phyloP scores from a whole-genome alignment of 2,113 vertebrate genomes.

The Melozone crissalis region DNA sequence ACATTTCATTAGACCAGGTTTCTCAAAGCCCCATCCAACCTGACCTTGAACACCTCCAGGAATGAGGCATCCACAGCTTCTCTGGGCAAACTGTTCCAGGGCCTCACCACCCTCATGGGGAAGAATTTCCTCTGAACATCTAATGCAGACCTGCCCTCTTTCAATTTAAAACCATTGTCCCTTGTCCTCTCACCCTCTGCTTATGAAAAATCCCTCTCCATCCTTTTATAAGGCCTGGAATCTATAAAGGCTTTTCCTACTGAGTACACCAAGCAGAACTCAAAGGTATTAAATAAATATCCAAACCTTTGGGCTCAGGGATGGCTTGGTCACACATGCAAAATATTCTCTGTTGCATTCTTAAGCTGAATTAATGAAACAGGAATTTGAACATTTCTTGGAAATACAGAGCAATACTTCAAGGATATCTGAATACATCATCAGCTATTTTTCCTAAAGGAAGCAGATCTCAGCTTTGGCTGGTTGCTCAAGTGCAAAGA shows the following conservation, averaged over 20 bases:
- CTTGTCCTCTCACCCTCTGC: not conserved
- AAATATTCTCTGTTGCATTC: not conserved
- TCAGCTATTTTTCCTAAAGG: not conserved
- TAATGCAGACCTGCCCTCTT: not conserved
- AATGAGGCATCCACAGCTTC: not conserved
- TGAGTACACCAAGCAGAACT: not conserved
- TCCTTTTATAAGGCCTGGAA: not conserved
- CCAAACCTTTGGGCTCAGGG: not conserved
- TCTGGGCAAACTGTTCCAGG: not conserved
- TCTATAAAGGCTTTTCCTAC: not conserved
- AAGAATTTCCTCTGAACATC: not conserved
- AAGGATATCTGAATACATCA: not conserved
- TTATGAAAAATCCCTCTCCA: not conserved
- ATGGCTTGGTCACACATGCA: not conserved
- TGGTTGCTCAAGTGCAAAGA: not conserved
- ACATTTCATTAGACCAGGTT: not conserved
- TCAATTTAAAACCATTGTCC: not conserved
- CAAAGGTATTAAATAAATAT: not conserved
- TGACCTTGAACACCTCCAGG: not conserved
- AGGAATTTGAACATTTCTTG: not conserved
- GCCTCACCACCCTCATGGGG: not conserved
- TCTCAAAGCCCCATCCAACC: not conserved
- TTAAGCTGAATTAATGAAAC: not conserved
- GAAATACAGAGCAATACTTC: not conserved
- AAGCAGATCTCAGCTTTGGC: not conserved